These are phyloP conservation scores for Euthynnus affinis DNA, from an alignment of 2,797 vertebrate species.

Conservation along the genomic window DNA sequence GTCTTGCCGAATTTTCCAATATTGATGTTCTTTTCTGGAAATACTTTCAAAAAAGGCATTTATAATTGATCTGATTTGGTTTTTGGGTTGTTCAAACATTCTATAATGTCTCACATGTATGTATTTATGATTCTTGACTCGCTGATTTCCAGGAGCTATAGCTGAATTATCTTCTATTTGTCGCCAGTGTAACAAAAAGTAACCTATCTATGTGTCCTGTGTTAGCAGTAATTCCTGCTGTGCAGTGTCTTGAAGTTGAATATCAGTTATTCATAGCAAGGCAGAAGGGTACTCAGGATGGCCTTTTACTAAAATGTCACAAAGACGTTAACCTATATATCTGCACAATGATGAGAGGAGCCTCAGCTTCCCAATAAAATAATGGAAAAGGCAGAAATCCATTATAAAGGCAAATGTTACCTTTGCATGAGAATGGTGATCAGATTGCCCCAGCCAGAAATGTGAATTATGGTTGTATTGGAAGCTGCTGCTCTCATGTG, in stretches of 20 bases:
- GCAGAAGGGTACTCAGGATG: constrained; percentile 74
- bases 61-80: neutral
- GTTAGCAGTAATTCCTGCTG: constrained; percentile 15
- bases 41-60: too few species aligned
- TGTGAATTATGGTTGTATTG: constrained; percentile 75
- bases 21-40: too few species aligned
- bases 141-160: neutral
- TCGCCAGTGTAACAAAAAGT: neutral
- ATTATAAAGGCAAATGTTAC: constrained; percentile 89
- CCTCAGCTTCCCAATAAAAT: constrained; percentile 77
- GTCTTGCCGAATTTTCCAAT: too few species aligned
- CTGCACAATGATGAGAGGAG: constrained; percentile 79
- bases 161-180: neutral
- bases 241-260: constrained; percentile 73
- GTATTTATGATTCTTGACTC: neutral
- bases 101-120: neutral
- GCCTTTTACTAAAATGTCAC: constrained; percentile 89
- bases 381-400: constrained; percentile 80
- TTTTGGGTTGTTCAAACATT: neutral
- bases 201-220: neutral
- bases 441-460: constrained; percentile 52
- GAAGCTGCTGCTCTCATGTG: constrained; percentile 64
- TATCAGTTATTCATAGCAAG: constrained; percentile 82
- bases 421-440: constrained; percentile 85
- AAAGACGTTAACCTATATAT: constrained; percentile 86